Base-by-base conservation (phyloP, 2,797 vertebrate genomes). In the Periophthalmus magnuspinnatus region DNA sequence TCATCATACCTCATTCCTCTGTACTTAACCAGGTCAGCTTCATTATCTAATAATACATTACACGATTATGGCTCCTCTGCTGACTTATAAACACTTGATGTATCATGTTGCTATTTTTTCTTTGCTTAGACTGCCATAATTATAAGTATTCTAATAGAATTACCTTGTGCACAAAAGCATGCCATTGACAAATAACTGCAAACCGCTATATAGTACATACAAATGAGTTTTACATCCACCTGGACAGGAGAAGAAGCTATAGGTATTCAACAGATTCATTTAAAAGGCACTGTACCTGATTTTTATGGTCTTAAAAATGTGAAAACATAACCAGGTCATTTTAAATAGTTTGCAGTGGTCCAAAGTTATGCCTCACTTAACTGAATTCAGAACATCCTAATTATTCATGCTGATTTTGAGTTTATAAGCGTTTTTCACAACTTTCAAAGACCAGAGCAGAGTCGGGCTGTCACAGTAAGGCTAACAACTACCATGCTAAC, bases 191-290 rank as follows among this genome's bases (percentile, higher is more conserved):
- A 69, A 68, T 62, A 45, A 55, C 6, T 45, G 55, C 45, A 63
- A 63, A 67, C 22, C 10, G 3, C 9, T 6, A 5, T 28, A 16
- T 6, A 24, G 16, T 50, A 62, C 45, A 67, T 33, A 34, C 2
- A 58, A 28, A 28, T 24, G 61, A 58, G 41, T 21, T 14, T 14
- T 45, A 14, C 4, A 3, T 3, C 34, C 5, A 6, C 59, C 58
- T 56, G 67, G 47, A 45, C 41, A 45, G 11, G 13, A 45, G 41
- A 24, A 9, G 71, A 50, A 71, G 50, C 36, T 5, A 68, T 5
- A 68, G 55, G 59, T 5, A 21, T 19, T 63, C 22, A 71, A 68
- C 73, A 86, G 71, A 80, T 86, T 77, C 74, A 75, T 89, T 87
- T 90, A 78, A 79, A 28, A 41, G 11, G 36, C 10, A 38, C 9